Evolutionary conservation across 2,797 vertebrate genomes (phyloP).

Genomic region (Mionectes olivaceus): DNA sequence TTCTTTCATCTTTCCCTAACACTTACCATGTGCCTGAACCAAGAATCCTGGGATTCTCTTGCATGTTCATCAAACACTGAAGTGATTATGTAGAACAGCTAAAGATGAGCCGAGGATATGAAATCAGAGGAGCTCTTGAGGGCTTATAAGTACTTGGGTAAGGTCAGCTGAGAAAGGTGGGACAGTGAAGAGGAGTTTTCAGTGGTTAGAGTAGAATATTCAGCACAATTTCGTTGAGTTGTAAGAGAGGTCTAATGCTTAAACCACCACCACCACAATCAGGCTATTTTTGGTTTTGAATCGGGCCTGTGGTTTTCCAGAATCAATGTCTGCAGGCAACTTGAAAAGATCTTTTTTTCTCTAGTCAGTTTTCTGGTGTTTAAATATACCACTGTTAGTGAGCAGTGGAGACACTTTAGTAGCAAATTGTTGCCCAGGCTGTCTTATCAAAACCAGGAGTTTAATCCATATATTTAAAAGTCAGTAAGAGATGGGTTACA

Average conservation of each 20-base stretch:
- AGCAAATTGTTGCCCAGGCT: neutral
- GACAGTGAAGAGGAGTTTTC: slow-evolving; percentile 5
- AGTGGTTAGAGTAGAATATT: slow-evolving; percentile 10
- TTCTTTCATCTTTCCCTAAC: slow-evolving; percentile 75
- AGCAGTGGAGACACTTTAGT: neutral
- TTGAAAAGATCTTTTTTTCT: neutral
- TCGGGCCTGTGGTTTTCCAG: neutral
- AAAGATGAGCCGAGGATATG: slow-evolving; percentile 54
- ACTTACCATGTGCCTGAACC: slow-evolving; percentile 69
- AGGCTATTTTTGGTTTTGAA: neutral
- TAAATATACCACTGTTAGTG: neutral
- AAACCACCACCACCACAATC: neutral
- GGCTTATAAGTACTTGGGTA: slow-evolving; percentile 49
- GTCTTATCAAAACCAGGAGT: neutral
- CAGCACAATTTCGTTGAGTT: neutral
- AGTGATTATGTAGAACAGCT: slow-evolving; percentile 64
- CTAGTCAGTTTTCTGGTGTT: neutral
- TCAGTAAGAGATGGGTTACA: neutral
- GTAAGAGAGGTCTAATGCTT: neutral
- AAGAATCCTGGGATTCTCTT: slow-evolving; percentile 65
- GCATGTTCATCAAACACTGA: slow-evolving; percentile 55
- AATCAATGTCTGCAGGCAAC: neutral
- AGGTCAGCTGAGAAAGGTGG: slow-evolving; percentile 50
- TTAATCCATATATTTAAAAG: neutral
- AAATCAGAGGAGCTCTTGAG: slow-evolving; percentile 64